phyloP scores from a whole-genome alignment of 2,113 vertebrate species.

The Daphoenositta chrysoptera region DNA sequence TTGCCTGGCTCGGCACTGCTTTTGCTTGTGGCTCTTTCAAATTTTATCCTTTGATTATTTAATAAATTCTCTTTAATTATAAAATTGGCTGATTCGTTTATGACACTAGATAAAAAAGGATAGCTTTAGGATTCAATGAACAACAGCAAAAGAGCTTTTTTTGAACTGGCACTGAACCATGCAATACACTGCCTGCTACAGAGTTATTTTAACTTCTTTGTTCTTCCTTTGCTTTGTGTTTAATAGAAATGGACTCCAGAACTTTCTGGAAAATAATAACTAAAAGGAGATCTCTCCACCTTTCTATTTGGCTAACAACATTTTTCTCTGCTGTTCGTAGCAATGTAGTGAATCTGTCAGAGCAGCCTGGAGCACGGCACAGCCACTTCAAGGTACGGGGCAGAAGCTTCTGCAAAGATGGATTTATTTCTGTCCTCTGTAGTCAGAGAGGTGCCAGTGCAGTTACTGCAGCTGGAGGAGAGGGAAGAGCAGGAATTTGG shows the following conservation, averaged over 20 bases:
- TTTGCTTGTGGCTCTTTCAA: too few species aligned
- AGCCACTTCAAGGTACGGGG: background rate
- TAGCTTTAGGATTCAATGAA: background rate
- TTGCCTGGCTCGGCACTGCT: too few species aligned
- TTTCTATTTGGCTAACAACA: background rate
- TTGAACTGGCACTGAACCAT: background rate
- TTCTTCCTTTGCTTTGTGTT: background rate
- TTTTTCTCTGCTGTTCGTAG: background rate
- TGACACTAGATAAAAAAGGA: background rate
- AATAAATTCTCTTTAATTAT: too few species aligned
- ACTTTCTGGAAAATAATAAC: background rate
- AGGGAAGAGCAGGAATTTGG: background rate
- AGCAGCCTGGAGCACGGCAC: background rate
- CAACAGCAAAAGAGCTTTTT: background rate
- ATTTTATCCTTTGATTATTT: too few species aligned
- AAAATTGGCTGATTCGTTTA: too few species aligned
- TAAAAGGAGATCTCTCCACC: background rate
- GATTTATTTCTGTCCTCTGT: background rate
- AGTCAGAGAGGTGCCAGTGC: fast-evolving
- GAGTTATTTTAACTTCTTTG: background rate
- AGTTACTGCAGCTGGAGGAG: background rate
- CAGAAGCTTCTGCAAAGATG: background rate
- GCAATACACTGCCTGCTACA: background rate
- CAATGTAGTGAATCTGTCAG: background rate
- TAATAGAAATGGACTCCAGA: background rate